Conservation (phyloP, 2,797 vertebrate species). For the Mus minutoides region DNA sequence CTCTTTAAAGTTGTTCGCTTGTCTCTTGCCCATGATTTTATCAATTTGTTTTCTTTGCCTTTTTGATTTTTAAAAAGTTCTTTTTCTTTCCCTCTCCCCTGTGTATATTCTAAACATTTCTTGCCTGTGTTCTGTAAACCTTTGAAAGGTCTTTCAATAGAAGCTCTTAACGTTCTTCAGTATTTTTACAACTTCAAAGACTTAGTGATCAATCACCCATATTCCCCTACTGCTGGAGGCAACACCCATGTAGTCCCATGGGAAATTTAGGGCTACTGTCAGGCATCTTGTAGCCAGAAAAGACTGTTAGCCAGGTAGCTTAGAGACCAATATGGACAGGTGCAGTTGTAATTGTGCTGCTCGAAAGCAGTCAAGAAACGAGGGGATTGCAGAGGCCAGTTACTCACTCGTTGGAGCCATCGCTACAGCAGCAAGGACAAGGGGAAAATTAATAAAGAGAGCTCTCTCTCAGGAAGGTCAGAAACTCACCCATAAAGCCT, state of each 20-base stretch:
- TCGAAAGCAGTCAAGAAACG: neutral
- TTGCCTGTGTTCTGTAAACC: neutral
- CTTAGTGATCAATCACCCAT: neutral
- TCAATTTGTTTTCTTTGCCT: neutral
- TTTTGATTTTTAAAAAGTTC: neutral
- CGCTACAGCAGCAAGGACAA: neutral
- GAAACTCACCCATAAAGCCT: neutral
- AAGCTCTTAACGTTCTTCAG: neutral
- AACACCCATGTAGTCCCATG: neutral
- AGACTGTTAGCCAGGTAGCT: neutral
- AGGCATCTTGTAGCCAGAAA: neutral
- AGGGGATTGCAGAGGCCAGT: neutral
- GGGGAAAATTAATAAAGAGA: neutral
- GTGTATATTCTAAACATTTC: slow-evolving; percentile 5
- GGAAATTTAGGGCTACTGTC: neutral
- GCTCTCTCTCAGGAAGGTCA: neutral
- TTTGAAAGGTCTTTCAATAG: neutral
- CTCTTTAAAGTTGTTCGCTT: neutral
- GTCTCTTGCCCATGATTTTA: neutral
- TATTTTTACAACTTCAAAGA: neutral
- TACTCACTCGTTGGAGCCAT: neutral
- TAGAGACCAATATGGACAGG: neutral
- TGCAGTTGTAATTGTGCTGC: neutral
- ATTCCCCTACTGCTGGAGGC: too few species aligned
- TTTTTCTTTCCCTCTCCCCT: too few species aligned